A percentile compares a stretch with the other conserved stretches of the same genome.
These are phyloP conservation scores for Silurus aristotelis DNA, from an alignment of 2,797 vertebrate genomes.

Conservation along the genomic window DNA sequence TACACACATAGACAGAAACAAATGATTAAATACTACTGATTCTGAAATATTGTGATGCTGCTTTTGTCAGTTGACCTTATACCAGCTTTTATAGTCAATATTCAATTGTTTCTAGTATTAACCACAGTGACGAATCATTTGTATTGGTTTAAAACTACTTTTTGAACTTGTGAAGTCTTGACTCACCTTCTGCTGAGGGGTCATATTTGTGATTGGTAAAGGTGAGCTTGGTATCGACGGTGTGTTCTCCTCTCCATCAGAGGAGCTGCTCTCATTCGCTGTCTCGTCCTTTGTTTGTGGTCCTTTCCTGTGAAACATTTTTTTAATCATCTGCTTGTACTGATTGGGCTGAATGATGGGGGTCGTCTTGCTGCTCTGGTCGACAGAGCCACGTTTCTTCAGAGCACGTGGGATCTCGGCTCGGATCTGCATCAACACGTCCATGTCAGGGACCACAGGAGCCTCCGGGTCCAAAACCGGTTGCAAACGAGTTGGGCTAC, in stretches of 20 bases:
- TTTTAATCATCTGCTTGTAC: constrained; percentile 85
- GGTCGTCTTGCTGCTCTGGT: constrained; percentile 64
- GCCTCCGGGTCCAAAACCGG: constrained; percentile 81
- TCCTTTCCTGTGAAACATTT: constrained; percentile 76
- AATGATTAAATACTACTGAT: not conserved
- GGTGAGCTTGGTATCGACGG: not conserved
- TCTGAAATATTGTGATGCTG: not conserved
- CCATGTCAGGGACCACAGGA: constrained; percentile 70
- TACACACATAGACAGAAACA: not conserved
- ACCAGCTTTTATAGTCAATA: not conserved
- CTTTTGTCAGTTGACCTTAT: not conserved
- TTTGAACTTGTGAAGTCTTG: not conserved
- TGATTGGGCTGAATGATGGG: constrained; percentile 77
- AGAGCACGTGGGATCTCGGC: constrained; percentile 87
- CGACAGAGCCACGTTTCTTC: constrained; percentile 83
- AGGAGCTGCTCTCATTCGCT: constrained; percentile 66
- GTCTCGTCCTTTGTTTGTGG: constrained; percentile 50
- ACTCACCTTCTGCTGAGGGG: constrained; percentile 54
- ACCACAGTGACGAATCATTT: not conserved
- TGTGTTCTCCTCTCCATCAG: constrained; percentile 68
- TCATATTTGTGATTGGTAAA: constrained; percentile 25
- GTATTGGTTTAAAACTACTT: not conserved
- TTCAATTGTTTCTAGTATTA: not conserved
- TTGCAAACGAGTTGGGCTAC: constrained; percentile 88
- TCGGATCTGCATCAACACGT: constrained; percentile 79